Percentiles rank a stretch among this genome's conserved stretches.
These are phyloP conservation scores for Tachyglossus aculeatus DNA, from an alignment of 2,797 vertebrate genomes.

Conservation along the genomic window DNA sequence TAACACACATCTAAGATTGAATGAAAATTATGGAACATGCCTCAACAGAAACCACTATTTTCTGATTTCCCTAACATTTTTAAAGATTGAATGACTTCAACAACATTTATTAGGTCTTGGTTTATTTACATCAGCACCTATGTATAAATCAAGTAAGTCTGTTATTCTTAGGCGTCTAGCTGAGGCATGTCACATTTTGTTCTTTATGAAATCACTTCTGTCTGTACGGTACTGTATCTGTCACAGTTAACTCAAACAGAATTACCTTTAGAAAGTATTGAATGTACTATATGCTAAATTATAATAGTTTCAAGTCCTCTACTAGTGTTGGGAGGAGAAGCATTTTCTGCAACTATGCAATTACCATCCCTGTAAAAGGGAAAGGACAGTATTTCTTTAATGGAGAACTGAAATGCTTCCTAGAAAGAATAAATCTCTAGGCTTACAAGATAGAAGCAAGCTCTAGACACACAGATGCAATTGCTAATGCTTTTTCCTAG, in stretches of 20 bases:
- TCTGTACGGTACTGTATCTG: conserved; percentile 58
- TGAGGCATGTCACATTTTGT: conserved; percentile 56
- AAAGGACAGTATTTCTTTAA: conserved; percentile 53
- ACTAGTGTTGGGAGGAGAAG: conserved; percentile 50
- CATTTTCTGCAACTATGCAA: conserved; percentile 53
- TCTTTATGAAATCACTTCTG: conserved; percentile 44
- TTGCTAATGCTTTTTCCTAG: background rate
- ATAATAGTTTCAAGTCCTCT: conserved; percentile 57
- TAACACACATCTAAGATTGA: conserved; percentile 67
- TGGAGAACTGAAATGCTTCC: conserved; percentile 36
- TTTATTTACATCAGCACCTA: conserved; percentile 59
- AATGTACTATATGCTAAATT: conserved; percentile 63
- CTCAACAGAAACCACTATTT: conserved; percentile 68
- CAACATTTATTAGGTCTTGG: conserved; percentile 51
- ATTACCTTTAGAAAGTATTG: conserved; percentile 63
- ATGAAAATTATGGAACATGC: conserved; percentile 65
- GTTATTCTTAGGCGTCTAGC: conserved; percentile 51
- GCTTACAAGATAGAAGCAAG: conserved; percentile 43
- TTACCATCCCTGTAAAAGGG: conserved; percentile 48
- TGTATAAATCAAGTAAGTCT: conserved; percentile 64
- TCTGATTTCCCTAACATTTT: conserved; percentile 53
- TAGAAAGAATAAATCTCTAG: conserved; percentile 37
- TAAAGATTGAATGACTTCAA: conserved; percentile 62
- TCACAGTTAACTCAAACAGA: conserved; percentile 59
- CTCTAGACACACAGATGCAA: conserved; percentile 17